Evolutionary conservation across 2,888 invertebrate genomes (phyloP).

Genomic region (Fabriciana adippe): DNA sequence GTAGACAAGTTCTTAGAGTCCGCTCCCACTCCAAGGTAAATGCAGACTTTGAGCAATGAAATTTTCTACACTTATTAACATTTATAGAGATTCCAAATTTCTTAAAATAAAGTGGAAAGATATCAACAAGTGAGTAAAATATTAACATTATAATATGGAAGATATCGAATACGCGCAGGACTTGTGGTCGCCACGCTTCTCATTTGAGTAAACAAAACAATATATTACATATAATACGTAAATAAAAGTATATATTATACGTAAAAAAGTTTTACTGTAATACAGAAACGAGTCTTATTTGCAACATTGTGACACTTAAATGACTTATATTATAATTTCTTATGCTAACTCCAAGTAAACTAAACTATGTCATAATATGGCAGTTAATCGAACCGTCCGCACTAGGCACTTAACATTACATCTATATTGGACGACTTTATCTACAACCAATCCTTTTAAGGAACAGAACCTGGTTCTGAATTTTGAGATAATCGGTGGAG

Average conservation of each 20-base stretch:
- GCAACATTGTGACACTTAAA: constrained; percentile 71
- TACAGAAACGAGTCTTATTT: constrained; percentile 74
- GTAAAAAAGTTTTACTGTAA: constrained; percentile 62
- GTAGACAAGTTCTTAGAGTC: constrained; percentile 67
- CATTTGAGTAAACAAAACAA: constrained; percentile 47
- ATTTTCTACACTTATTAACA: constrained; percentile 59
- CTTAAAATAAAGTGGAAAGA: constrained; percentile 64
- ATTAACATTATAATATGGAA: constrained; percentile 51
- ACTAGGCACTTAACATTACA: constrained; percentile 64
- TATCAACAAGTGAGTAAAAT: constrained; percentile 72
- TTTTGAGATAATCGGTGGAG: constrained; percentile 77
- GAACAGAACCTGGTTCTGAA: constrained; percentile 72
- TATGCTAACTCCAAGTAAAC: constrained; percentile 72
- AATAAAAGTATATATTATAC: constrained; percentile 47
- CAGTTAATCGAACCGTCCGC: constrained; percentile 80
- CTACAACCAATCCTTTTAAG: constrained; percentile 57
- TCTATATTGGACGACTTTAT: constrained; percentile 57
- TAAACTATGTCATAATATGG: constrained; percentile 82
- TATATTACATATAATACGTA: constrained; percentile 56
- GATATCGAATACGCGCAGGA: constrained; percentile 51
- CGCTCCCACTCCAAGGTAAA: constrained; percentile 54
- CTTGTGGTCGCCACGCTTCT: constrained; percentile 52
- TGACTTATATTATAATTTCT: constrained; percentile 70
- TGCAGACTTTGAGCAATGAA: constrained; percentile 76
- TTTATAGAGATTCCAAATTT: constrained; percentile 58